These are phyloP conservation scores for Lissocephala sabroskyi DNA, from an alignment of 2,888 invertebrate genomes.

Conservation along the genomic window DNA sequence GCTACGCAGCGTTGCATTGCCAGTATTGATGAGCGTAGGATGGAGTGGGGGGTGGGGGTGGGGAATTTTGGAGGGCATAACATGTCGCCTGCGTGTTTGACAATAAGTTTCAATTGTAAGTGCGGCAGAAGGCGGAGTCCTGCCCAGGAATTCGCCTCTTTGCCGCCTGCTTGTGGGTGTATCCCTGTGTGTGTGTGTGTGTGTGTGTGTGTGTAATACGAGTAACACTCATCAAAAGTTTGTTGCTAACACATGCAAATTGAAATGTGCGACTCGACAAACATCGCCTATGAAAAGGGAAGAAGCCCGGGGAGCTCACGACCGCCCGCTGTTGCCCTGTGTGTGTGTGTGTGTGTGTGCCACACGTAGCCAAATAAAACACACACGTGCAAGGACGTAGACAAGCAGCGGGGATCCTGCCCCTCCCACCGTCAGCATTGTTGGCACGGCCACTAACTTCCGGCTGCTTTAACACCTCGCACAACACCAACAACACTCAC, in stretches of 20 bases:
- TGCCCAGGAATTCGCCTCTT: no score
- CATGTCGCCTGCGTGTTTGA: slow-evolving; percentile 33
- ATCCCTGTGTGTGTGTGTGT: slow-evolving; percentile 8
- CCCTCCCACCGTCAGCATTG: no score
- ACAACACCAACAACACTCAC: slow-evolving; percentile 29
- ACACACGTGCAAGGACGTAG: slow-evolving; percentile 29
- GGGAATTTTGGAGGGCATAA: no score
- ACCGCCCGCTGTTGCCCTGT: no score
- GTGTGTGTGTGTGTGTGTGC: no score
- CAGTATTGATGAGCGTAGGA: no score
- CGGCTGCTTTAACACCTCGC: slow-evolving; percentile 62
- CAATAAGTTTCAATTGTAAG: slow-evolving; percentile 54
- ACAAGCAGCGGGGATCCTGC: no score
- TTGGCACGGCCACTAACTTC: slow-evolving; percentile 52
- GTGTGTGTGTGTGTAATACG: slow-evolving; percentile 36
- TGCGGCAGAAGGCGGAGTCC: no score
- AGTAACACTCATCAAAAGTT: slow-evolving; percentile 63
- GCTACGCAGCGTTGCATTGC: background rate
- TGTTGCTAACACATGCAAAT: slow-evolving; percentile 64
- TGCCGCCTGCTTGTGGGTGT: slow-evolving; percentile 1
- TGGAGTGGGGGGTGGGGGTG: no score
- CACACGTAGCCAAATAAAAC: slow-evolving; percentile 29
- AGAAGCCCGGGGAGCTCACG: no score
- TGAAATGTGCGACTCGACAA: slow-evolving; percentile 55
- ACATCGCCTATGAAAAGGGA: no score